Conservation (phyloP, 2,888 invertebrate genomes). For the Drosophila mimica region DNA sequence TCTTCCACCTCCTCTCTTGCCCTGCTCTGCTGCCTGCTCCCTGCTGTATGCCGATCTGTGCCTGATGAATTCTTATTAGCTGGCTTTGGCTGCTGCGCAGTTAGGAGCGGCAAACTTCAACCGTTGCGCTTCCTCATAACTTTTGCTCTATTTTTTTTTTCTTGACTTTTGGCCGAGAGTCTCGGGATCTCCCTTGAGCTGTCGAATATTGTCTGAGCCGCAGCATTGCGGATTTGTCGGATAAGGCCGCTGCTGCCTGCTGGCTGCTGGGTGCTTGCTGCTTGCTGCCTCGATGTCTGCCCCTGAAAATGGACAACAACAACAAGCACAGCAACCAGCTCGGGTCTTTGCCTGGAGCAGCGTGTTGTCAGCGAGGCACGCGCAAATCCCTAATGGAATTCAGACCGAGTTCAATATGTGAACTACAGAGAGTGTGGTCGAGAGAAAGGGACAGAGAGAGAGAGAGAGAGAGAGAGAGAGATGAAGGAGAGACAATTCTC, state of each 20-base stretch:
- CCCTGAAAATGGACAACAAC: slow-evolving; percentile 24
- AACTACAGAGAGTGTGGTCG: background rate
- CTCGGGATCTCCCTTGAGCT: slow-evolving; percentile 71
- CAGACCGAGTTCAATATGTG: slow-evolving; percentile 19
- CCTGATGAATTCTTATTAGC: slow-evolving; percentile 79
- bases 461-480: slow-evolving; percentile 5
- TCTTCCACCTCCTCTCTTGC: background rate
- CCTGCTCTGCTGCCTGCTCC: background rate
- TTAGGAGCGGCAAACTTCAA: slow-evolving; percentile 76
- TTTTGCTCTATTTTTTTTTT: slow-evolving; percentile 72
- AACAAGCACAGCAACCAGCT: slow-evolving; percentile 6
- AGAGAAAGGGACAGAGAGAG: background rate
- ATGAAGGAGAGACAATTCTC: slow-evolving; percentile 23
- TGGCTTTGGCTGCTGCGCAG: slow-evolving; percentile 60
- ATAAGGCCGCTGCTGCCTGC: slow-evolving; percentile 32
- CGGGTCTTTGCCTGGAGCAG: slow-evolving; percentile 19
- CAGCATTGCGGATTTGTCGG: slow-evolving; percentile 46
- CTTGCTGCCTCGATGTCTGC: slow-evolving; percentile 61
- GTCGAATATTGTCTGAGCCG: slow-evolving; percentile 55
- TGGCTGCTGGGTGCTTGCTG: slow-evolving; percentile 46
- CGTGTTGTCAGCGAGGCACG: slow-evolving; percentile 63
- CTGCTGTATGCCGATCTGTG: slow-evolving; percentile 29
- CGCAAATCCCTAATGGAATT: slow-evolving; percentile 76
- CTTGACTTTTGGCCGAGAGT: slow-evolving; percentile 28
- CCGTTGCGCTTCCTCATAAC: slow-evolving; percentile 75